Percentiles rank a stretch among this genome's conserved stretches.
These are phyloP conservation scores for Gallinago solitaria DNA, from an alignment of 2,797 vertebrate genomes.

Conservation along the genomic window DNA sequence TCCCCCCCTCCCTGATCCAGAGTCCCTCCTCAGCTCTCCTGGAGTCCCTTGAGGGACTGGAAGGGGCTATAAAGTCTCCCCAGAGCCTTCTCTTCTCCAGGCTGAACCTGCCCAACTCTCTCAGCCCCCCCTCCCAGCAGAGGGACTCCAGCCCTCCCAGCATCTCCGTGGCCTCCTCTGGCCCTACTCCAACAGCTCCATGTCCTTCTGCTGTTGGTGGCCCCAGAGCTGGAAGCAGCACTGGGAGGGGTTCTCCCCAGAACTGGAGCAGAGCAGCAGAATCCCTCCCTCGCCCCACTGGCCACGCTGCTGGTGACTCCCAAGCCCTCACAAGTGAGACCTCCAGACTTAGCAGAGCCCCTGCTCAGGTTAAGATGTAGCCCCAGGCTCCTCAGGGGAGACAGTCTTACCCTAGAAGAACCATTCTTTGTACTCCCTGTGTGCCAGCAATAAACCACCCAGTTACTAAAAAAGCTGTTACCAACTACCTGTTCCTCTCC, in stretches of 20 bases:
- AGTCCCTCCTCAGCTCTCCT: too few species aligned
- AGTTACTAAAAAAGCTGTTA: not conserved
- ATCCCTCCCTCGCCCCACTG: not conserved
- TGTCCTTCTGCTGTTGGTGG: not conserved
- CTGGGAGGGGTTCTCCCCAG: not conserved
- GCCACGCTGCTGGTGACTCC: not conserved
- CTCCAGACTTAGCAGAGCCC: not conserved
- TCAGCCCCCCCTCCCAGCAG: too few species aligned
- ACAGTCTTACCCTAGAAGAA: not conserved
- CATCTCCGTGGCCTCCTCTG: not conserved
- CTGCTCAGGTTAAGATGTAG: not conserved
- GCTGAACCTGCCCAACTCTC: too few species aligned
- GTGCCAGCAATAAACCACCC: not conserved
- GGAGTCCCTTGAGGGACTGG: too few species aligned
- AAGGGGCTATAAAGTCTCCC: too few species aligned
- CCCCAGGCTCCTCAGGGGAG: not conserved
- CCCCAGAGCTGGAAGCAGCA: not conserved
- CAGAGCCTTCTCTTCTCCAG: too few species aligned
- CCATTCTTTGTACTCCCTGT: not conserved
- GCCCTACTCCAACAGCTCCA: not conserved
- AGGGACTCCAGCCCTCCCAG: not conserved
- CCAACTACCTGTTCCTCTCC: not conserved
- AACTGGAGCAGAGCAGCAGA: not conserved
- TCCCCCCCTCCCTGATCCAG: too few species aligned
- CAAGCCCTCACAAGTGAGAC: not conserved